A percentile compares a stretch with the other conserved stretches of the same genome.
phyloP scores from a whole-genome alignment of 2,888 invertebrate genomes.

The Himalopsyche anomala region DNA sequence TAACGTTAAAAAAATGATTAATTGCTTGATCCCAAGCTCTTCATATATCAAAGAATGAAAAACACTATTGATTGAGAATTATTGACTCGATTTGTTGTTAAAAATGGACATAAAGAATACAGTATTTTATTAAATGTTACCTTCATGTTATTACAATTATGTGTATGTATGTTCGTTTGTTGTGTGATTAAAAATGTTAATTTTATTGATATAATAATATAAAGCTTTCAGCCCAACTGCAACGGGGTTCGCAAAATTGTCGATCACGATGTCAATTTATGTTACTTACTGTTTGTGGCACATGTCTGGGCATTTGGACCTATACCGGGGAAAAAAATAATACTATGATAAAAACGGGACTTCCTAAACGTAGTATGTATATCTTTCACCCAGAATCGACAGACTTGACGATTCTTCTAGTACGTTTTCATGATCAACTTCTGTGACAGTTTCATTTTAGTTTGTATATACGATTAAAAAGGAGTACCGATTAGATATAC shows the following conservation, averaged over 20 bases:
- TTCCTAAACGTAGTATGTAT: not conserved
- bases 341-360: conserved; percentile 62
- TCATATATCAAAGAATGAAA: too few species aligned
- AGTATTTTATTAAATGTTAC: not conserved
- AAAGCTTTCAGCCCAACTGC: conserved; percentile 25
- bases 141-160: not conserved
- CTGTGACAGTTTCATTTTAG: not conserved
- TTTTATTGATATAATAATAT: not conserved
- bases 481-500: too few species aligned
- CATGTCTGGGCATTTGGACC: conserved; percentile 78
- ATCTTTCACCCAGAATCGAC: conserved; percentile 15
- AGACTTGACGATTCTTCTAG: not conserved
- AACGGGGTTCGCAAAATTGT: conserved; percentile 22
- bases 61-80: too few species aligned
- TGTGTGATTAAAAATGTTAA: conserved; percentile 11
- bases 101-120: too few species aligned
- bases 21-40: too few species aligned
- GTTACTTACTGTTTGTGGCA: conserved; percentile 77
- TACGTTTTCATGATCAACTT: not conserved
- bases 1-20: too few species aligned
- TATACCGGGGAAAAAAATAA: conserved; percentile 76
- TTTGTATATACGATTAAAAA: too few species aligned
- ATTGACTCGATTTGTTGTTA: too few species aligned
- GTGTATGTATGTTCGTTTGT: conserved; percentile 10
- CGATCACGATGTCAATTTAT: not conserved